Conservation (phyloP, 2,797 vertebrate genomes). For the Eulemur rubriventer region DNA sequence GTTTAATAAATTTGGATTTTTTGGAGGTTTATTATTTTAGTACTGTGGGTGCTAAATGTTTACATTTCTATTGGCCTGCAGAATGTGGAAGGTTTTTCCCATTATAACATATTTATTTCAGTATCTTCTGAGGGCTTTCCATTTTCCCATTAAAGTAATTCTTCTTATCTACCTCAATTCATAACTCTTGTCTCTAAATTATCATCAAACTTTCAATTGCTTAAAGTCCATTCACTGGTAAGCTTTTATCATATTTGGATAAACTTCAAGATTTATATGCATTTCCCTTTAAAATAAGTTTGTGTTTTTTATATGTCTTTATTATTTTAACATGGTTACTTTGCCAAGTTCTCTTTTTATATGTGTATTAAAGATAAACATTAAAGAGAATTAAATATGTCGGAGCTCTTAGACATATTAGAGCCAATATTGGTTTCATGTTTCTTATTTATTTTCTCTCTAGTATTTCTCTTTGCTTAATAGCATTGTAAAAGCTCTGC, state of each 20-base stretch:
- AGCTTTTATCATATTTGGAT: neutral
- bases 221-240: neutral
- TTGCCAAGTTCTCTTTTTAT: neutral
- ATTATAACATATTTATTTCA: neutral
- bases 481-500: neutral
- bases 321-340: neutral
- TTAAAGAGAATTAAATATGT: neutral
- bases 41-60: neutral
- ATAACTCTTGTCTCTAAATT: neutral
- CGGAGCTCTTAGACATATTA: neutral
- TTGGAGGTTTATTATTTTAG: neutral
- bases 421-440: conserved; percentile 5
- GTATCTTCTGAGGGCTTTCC: neutral
- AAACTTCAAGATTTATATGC: neutral
- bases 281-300: conserved; percentile 3
- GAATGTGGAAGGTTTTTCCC: neutral
- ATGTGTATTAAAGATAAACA: neutral
- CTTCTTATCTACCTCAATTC: neutral
- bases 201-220: neutral
- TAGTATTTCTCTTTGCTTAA: neutral
- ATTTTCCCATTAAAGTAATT: neutral
- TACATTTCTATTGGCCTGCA: neutral
- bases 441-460: neutral
- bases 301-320: neutral
- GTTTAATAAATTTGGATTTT: neutral